Evolutionary conservation across 2,113 vertebrate species (phyloP).

Genomic region (Okapia johnstoni): DNA sequence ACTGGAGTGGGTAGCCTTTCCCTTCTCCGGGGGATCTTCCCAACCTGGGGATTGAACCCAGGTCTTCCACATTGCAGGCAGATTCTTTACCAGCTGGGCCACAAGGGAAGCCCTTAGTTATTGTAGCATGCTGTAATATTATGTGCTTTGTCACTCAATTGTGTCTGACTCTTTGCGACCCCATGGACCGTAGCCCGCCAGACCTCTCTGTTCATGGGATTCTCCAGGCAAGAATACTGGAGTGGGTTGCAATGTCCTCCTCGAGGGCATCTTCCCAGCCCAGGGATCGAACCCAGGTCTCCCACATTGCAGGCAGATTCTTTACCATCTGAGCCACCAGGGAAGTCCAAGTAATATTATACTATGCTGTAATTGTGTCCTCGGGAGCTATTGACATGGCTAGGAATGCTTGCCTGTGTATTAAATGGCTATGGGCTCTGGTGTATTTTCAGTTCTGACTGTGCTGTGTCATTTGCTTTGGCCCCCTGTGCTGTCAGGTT

Average conservation of each 20-base stretch:
- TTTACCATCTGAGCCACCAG: not conserved
- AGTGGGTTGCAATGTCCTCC: not conserved
- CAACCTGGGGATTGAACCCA: not conserved
- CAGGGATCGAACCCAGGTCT: not conserved
- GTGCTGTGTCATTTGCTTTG: not conserved
- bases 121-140: not conserved
- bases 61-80: not conserved
- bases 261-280: not conserved
- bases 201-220: not conserved
- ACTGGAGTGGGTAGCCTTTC: not conserved
- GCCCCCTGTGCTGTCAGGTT: not conserved
- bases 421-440: not conserved
- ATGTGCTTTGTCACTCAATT: not conserved
- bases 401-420: not conserved
- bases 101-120: not conserved
- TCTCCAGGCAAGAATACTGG: not conserved
- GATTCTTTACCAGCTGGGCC: not conserved
- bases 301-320: not conserved
- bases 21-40: not conserved
- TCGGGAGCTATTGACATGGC: not conserved
- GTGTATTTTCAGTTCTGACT: constrained; percentile 9
- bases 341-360: not conserved
- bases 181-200: not conserved
- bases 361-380: not conserved
- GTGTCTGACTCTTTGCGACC: not conserved